Conservation (phyloP, 92 coral and sea anemone species). For the Chrysogorgia sp. region DNA sequence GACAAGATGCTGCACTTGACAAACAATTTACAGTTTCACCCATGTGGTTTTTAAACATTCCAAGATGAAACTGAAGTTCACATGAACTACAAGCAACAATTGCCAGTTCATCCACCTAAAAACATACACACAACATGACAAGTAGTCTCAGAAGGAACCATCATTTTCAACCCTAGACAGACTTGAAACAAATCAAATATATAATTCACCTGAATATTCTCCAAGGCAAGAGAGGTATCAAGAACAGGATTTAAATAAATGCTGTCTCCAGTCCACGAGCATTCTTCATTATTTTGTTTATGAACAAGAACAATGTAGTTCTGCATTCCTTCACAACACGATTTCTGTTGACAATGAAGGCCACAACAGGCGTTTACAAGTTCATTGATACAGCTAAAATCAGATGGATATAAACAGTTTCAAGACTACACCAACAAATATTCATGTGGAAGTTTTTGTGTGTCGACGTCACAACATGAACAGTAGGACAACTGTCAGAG, state of each 20-base stretch:
- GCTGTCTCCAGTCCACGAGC: constrained; percentile 81
- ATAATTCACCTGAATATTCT: constrained; percentile 92
- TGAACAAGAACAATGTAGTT: constrained; percentile 49
- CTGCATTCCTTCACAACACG: constrained; percentile 45
- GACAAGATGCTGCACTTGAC: constrained; percentile 84
- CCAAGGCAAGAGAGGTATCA: constrained; percentile 83
- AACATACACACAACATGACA: not conserved
- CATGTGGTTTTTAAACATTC: constrained; percentile 63
- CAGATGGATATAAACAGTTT: not conserved
- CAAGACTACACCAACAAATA: not conserved
- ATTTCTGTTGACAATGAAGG: constrained; percentile 22
- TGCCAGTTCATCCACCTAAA: constrained; percentile 90
- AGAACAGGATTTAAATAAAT: constrained; percentile 73
- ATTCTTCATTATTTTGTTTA: constrained; percentile 33
- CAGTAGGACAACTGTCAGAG: not conserved
- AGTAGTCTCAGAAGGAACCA: too few relatives aligned
- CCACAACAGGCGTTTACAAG: constrained; percentile 93
- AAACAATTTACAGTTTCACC: constrained; percentile 59
- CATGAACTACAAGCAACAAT: constrained; percentile 80
- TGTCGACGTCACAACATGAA: too few relatives aligned
- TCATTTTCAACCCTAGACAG: too few relatives aligned
- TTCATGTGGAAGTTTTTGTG: too few relatives aligned
- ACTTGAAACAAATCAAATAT: too few relatives aligned
- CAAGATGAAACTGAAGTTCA: constrained; percentile 75
- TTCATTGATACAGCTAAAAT: constrained; percentile 73